Evolutionary conservation across 2,888 invertebrate species (phyloP).

Genomic region (Hymenopus coronatus): DNA sequence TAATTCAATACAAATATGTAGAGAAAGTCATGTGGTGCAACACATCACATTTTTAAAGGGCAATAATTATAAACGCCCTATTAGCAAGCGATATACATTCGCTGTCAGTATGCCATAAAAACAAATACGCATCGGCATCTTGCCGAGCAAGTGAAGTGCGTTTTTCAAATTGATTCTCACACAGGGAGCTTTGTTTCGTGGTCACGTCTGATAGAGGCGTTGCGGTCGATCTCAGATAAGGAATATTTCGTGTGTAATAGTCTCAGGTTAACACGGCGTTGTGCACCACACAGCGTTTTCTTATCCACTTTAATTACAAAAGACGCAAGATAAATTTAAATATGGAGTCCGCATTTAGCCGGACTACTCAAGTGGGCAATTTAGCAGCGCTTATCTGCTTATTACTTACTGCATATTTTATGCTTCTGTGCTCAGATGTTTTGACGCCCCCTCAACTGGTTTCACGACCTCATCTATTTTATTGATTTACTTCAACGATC

Average conservation of each 20-base stretch:
- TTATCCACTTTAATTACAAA: background rate
- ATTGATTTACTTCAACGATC: too few relatives aligned
- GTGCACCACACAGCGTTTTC: background rate
- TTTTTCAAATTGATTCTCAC: background rate
- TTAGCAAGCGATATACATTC: background rate
- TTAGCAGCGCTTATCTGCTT: background rate
- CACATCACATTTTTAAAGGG: too few relatives aligned
- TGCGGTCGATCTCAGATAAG: background rate
- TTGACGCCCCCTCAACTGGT: background rate
- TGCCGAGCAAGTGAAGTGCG: background rate
- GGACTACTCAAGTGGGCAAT: background rate
- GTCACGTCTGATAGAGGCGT: background rate
- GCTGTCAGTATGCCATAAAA: background rate
- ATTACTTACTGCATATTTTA: background rate
- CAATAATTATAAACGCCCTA: background rate
- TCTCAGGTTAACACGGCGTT: too few relatives aligned
- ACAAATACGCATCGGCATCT: background rate
- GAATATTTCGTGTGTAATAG: background rate
- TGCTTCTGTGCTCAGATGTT: background rate
- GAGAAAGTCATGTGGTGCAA: too few relatives aligned
- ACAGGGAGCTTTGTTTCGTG: background rate
- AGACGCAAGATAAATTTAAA: background rate
- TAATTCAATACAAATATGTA: too few relatives aligned
- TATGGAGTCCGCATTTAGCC: background rate
- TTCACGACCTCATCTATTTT: too few relatives aligned